Percentiles rank a stretch among this genome's conserved stretches.
Evolutionary conservation across 2,113 vertebrate genomes (phyloP).

Genomic region (Notarius lentiginosus): DNA sequence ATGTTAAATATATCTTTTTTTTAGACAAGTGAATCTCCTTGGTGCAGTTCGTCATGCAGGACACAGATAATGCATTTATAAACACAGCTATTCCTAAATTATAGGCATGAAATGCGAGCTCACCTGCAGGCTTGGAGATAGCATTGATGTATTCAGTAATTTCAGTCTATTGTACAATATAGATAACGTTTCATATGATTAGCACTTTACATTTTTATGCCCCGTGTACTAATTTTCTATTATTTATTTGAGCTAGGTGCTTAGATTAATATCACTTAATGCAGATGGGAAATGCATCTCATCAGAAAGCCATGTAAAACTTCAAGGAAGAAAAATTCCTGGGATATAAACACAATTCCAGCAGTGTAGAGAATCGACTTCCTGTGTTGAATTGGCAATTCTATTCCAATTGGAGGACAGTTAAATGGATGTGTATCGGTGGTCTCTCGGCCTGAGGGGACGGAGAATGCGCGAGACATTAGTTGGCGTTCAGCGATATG

Average conservation of each 20-base stretch:
- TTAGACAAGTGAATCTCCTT: constrained; percentile 33
- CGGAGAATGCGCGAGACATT: constrained; percentile 55
- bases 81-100: constrained; percentile 11
- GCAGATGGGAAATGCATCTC: constrained; percentile 16
- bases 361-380: constrained; percentile 69
- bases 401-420: constrained; percentile 62
- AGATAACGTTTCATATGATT: constrained; percentile 68
- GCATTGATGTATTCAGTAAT: constrained; percentile 1
- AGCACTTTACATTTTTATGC: constrained; percentile 52
- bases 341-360: constrained; percentile 57
- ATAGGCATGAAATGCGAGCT: constrained; percentile 25
- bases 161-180: constrained; percentile 36
- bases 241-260: not conserved
- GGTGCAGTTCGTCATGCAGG: not conserved
- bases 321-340: constrained; percentile 52
- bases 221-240: not conserved
- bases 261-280: not conserved
- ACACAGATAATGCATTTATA: constrained; percentile 30
- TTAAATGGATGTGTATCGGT: constrained; percentile 68
- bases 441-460: constrained; percentile 64
- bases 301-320: constrained; percentile 59
- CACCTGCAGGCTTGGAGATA: constrained; percentile 29
- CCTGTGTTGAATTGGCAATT: constrained; percentile 65
- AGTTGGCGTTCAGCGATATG: constrained; percentile 50
- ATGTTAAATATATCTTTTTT: constrained; percentile 24